Base-by-base conservation (phyloP, 30 jellyfish, hydroid and myxozoan species). In the Aurelia coerulea region DNA sequence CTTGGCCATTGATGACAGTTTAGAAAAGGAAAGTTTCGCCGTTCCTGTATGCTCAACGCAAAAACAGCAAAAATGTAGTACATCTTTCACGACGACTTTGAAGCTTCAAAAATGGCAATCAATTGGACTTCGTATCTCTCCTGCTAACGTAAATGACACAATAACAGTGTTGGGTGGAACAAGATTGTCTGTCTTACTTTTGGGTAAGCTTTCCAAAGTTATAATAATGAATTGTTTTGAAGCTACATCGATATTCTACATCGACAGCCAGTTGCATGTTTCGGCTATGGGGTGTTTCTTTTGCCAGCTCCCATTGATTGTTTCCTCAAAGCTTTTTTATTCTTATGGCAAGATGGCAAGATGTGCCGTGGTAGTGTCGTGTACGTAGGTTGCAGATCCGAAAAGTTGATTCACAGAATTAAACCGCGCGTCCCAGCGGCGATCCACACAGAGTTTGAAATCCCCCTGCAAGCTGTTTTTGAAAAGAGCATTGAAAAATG, bases 31-130 rank as follows among this genome's bases (percentile, higher is more conserved):
- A 16, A 65, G 87, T 53, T 73, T 39, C 19, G 14, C 76, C 19
- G 78, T 73, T 42, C 82, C 82, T 65, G 58, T 84, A 15, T 84
- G 93, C 63, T 8, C 42, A 3, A 68, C 81, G 15, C 53, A 18
- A 10, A n/a, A 64, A n/a, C 73, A 78, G 8, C 62, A 39, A 34
- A 60, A 34, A 4, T 84, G 93, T 84, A 41, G 66, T 59, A 46
- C 84, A 13, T 54, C 77, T 12, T 33, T 86, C 5, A 59, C 83
- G 11, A 69, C 76, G 1, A 33, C 90, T 0, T 8, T 86, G 74
- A 42, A 69, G 49, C 86, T 86, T 15, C 89, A 78, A 75, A 86
- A 76, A 67, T 86, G 95, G 95, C 95, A 86, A 50, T 65, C 95
- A 42, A 14, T 86, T 67, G 89, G 90, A 10, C 15, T 86, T 42